A percentile compares a stretch with the other conserved stretches of the same genome.
Conservation (phyloP, 1,140 invertebrate genomes). For the Camponotus pennsylvanicus region DNA sequence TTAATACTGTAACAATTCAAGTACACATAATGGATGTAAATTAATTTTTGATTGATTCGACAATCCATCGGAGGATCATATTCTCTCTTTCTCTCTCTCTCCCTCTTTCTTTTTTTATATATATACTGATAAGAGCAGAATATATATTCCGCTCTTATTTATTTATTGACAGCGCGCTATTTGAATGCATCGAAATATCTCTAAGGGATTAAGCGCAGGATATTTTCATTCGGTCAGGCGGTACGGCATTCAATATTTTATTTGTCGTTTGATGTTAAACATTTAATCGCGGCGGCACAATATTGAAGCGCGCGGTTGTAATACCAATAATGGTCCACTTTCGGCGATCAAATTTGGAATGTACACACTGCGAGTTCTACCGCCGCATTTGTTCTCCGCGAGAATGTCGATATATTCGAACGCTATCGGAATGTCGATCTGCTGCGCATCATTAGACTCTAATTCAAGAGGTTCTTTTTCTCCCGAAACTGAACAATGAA, state of each 20-base stretch:
- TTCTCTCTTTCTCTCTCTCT: too few relatives aligned
- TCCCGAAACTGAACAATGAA: background rate
- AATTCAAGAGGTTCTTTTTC: conserved; percentile 16
- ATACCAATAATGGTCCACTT: conserved; percentile 60
- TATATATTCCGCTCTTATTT: conserved; percentile 21
- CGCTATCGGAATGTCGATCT: conserved; percentile 25
- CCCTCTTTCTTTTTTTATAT: too few relatives aligned
- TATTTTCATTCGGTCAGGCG: conserved; percentile 53
- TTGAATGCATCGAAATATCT: conserved; percentile 29
- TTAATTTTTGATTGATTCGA: conserved; percentile 48
- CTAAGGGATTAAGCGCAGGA: conserved; percentile 41
- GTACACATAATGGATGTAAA: conserved; percentile 27
- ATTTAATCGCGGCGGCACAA: conserved; percentile 61
- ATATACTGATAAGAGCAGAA: too few relatives aligned
- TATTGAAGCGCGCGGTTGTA: conserved; percentile 60
- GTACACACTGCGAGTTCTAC: conserved; percentile 44
- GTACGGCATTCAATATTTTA: conserved; percentile 50
- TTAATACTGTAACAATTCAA: conserved; percentile 26
- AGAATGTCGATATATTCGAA: conserved; percentile 18
- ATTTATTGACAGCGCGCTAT: conserved; percentile 25
- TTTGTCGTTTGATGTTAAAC: conserved; percentile 58
- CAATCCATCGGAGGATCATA: conserved; percentile 16
- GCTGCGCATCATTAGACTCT: conserved; percentile 12
- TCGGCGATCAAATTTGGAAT: conserved; percentile 60
- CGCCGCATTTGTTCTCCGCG: conserved; percentile 16